phyloP scores from a whole-genome alignment of 2,113 vertebrate species.

The Chlamydotis undulata region DNA sequence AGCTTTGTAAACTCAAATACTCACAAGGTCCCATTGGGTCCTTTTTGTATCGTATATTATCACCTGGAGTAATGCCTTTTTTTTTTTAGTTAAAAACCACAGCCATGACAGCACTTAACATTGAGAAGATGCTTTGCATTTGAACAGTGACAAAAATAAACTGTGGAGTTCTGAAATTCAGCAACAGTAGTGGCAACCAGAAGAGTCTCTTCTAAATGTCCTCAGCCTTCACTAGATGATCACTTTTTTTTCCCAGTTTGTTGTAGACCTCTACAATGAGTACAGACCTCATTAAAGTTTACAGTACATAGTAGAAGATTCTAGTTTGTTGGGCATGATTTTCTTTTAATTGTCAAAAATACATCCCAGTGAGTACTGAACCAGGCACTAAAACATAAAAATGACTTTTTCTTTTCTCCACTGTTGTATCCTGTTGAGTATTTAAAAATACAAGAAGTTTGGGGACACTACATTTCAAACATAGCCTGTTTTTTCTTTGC shows the following conservation, averaged over 20 bases:
- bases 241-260: neutral
- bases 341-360: neutral
- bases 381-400: neutral
- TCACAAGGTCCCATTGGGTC: rapidly evolving
- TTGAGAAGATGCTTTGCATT: neutral
- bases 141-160: neutral
- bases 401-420: neutral
- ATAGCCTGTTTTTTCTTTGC: neutral
- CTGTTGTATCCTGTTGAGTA: neutral
- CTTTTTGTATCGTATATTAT: neutral
- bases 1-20: neutral
- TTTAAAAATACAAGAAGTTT: neutral
- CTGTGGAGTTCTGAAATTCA: neutral
- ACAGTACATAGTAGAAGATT: neutral
- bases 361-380: neutral
- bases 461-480: neutral
- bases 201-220: neutral
- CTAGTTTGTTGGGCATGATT: neutral
- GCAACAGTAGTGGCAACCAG: neutral
- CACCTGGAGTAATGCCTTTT: neutral
- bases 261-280: neutral
- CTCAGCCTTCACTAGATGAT: neutral
- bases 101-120: neutral
- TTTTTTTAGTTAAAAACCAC: neutral
- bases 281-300: neutral